Base-by-base conservation (phyloP, 2,797 vertebrate species). In the Sphaeramia orbicularis region DNA sequence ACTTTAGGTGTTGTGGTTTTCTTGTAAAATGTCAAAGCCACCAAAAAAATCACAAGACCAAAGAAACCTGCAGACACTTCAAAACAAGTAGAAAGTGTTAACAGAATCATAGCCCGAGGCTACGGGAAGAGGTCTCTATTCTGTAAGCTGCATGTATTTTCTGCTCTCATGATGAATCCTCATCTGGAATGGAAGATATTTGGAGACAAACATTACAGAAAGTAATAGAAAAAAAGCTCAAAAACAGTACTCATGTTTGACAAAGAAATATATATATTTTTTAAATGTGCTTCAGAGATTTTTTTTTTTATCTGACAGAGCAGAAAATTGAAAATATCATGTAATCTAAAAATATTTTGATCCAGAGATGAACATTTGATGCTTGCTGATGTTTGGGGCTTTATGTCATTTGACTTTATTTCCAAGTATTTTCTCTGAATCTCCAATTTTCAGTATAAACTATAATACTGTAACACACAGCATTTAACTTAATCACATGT, bases 31-130 rank as follows among this genome's bases (percentile, higher is more conserved):
- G 56, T 67, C 52, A 16, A 35, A 42, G 47, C 66, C 79, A 67
- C 38, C 7, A 45, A 51, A 66, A 40, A 19, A 11, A 58, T 76
- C 69, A 65, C 65, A 44, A 76, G 47, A 80, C 55, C 45, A 63
- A 66, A 72, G 41, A 14, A 72, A 68, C 45, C 52, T 55, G 56
- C 61, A 58, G 62, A 65, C 44, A 38, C 43, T 59, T 61, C 60
- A 67, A 57, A 76, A 49, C 36, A 44, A 64, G 58, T 63, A 40
- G 24, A 41, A 69, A 57, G 55, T 73, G 71, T 72, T 70, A 64
- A 62, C 61, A 66, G 64, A 24, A 52, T 66, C 18, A 10, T 67
- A 36, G 65, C 64, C 57, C 11, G 16, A 65, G 59, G 59, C 45
- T 1, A 11, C 15, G 35, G 15, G 41, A 43, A 53, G 44, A 71